phyloP scores from a whole-genome alignment of 2,888 invertebrate genomes.

The Drosophila vallismaia region DNA sequence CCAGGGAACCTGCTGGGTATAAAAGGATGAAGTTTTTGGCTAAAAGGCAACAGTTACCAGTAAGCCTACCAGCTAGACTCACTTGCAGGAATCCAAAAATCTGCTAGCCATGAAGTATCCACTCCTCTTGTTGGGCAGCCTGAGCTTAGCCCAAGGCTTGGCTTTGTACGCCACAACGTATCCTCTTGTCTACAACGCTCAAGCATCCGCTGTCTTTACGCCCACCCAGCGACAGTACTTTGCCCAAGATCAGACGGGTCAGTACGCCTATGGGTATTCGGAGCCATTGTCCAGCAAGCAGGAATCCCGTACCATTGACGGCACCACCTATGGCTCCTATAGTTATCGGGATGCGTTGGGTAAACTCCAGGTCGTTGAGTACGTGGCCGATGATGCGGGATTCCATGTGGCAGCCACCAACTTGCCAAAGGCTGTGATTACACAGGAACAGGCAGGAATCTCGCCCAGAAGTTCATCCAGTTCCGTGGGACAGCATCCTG shows the following conservation, averaged over 20 bases:
- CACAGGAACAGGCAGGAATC: conserved; percentile 8
- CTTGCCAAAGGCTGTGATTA: conserved; percentile 83
- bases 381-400: conserved; percentile 86
- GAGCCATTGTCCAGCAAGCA: conserved; percentile 86
- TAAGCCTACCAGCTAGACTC: conserved; percentile 48
- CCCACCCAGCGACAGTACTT: conserved; percentile 85
- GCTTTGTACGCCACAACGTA: conserved; percentile 62
- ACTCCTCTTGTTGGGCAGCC: conserved; percentile 64
- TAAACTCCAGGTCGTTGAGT: conserved; percentile 86
- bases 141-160: conserved; percentile 64
- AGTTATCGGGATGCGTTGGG: conserved; percentile 87
- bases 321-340: conserved; percentile 86
- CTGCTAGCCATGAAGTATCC: conserved; percentile 74
- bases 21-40: conserved; percentile 73
- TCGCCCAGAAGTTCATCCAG: conserved; percentile 18
- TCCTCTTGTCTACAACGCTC: conserved; percentile 71
- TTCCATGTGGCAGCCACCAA: conserved; percentile 87
- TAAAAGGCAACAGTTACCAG: conserved; percentile 56
- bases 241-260: conserved; percentile 87
- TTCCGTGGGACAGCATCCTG: conserved; percentile 10
- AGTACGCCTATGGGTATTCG: conserved; percentile 87
- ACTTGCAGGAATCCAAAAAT: conserved; percentile 22
- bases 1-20: conserved; percentile 61
- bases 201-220: conserved; percentile 75
- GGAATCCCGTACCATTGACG: conserved; percentile 86